phyloP scores from a whole-genome alignment of 2,797 vertebrate genomes.

The Luscinia megarhynchos region DNA sequence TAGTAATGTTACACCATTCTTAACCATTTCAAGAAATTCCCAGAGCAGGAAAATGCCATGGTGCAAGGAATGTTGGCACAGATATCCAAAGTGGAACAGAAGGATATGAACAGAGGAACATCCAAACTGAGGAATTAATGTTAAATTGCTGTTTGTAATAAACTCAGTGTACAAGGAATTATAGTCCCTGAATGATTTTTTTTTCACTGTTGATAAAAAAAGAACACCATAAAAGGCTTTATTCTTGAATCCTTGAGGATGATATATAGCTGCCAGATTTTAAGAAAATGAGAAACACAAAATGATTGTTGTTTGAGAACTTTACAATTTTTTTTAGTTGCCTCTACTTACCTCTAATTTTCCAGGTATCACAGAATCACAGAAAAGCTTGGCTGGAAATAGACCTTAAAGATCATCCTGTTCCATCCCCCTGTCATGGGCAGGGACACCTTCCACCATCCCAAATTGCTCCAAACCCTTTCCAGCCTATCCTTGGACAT shows the following conservation, averaged over 20 bases:
- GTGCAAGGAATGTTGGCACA: background rate
- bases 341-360: background rate
- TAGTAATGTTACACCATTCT: background rate
- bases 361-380: background rate
- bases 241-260: background rate
- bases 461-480: accelerated
- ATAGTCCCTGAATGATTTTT: background rate
- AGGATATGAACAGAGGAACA: background rate
- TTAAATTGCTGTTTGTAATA: background rate
- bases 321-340: background rate
- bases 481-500: background rate
- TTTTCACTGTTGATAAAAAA: background rate
- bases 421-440: accelerated
- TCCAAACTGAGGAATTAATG: background rate
- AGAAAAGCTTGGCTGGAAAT: background rate
- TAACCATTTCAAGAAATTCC: background rate
- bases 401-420: accelerated
- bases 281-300: background rate
- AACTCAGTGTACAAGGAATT: background rate
- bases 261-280: background rate
- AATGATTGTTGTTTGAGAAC: background rate
- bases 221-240: accelerated
- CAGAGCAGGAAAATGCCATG: background rate
- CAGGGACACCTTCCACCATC: background rate
- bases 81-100: background rate